Conservation (phyloP, 2,113 vertebrate species). For the Heterocephalus glaber region DNA sequence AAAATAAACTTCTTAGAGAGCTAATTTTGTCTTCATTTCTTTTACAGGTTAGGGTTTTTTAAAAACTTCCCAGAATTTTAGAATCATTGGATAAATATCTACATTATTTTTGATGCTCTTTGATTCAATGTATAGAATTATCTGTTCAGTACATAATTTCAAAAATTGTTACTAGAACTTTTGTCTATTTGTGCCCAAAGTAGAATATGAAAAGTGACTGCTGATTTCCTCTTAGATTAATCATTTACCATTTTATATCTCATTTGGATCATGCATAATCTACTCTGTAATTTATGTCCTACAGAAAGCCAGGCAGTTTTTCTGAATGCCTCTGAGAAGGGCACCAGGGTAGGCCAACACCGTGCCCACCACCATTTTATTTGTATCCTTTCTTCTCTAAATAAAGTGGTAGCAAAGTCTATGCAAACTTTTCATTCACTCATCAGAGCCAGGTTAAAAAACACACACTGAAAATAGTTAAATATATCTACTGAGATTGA, state of each 20-base stretch:
- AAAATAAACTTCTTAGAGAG: not conserved
- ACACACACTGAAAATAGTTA: slow-evolving; percentile 16
- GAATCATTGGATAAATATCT: not conserved
- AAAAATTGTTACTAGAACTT: not conserved
- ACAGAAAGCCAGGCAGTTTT: not conserved
- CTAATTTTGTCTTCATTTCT: slow-evolving; percentile 8
- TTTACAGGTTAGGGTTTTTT: not conserved
- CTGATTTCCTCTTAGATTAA: not conserved
- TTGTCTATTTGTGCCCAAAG: not conserved
- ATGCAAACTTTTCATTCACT: not conserved
- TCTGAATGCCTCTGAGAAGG: not conserved
- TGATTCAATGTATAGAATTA: not conserved
- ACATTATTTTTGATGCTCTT: not conserved
- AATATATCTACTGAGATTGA: slow-evolving; percentile 48
- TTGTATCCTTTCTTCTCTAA: not conserved
- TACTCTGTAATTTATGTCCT: not conserved
- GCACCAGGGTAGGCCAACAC: no score
- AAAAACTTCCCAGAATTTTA: not conserved
- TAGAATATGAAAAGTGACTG: not conserved
- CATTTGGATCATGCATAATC: not conserved
- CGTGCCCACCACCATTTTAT: no score
- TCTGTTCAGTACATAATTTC: not conserved
- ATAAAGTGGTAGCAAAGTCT: not conserved
- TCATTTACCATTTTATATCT: not conserved
- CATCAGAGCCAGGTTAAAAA: slow-evolving; percentile 27